These are phyloP conservation scores for Aporrectodea caliginosa DNA, from an alignment of 1,140 invertebrate genomes.

Conservation along the genomic window DNA sequence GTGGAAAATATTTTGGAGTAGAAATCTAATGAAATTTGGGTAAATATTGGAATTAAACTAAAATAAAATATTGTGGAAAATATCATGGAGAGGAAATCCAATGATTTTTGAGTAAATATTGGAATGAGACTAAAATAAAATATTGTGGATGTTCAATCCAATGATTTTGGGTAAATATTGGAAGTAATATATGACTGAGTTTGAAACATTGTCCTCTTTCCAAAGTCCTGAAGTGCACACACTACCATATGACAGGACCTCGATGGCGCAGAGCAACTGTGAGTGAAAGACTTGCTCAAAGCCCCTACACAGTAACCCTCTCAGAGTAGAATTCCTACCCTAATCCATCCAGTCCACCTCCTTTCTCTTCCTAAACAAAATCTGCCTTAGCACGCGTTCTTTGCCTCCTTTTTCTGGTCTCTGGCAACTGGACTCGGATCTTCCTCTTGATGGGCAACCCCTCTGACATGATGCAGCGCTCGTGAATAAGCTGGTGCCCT, in stretches of 20 bases:
- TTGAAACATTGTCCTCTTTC: neutral
- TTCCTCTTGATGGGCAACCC: no score
- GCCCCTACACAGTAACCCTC: no score
- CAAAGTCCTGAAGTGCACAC: no score
- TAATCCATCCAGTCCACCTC: neutral
- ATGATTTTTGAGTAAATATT: slow-evolving; percentile 11
- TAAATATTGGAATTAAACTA: neutral
- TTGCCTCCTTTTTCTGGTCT: no score
- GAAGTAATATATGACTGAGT: neutral
- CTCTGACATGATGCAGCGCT: no score
- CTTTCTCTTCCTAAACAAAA: no score
- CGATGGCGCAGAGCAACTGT: no score
- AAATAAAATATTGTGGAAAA: slow-evolving; percentile 63
- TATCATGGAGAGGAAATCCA: slow-evolving; percentile 57
- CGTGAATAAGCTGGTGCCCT: no score
- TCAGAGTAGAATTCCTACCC: neutral
- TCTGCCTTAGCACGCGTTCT: no score
- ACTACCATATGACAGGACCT: no score
- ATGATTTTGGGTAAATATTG: neutral
- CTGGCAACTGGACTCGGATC: no score
- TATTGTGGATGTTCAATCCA: neutral
- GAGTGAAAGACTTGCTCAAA: no score
- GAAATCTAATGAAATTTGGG: slow-evolving; percentile 18
- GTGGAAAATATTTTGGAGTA: slow-evolving; percentile 63
- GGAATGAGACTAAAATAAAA: neutral